Evolutionary conservation across 2,888 invertebrate genomes (phyloP).

Genomic region (Onthophagus sagittarius): DNA sequence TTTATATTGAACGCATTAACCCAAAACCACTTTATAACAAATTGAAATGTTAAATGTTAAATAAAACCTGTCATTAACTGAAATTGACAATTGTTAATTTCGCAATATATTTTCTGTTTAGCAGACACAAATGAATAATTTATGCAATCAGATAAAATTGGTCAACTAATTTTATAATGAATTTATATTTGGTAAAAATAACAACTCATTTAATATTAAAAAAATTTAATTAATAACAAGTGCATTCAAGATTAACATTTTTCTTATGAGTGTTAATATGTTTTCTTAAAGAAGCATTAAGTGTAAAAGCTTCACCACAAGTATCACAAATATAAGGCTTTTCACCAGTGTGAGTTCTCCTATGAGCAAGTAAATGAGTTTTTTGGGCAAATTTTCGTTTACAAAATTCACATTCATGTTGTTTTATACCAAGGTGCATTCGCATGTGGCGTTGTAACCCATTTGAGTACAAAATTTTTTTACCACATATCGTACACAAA

Average conservation of each 20-base stretch:
- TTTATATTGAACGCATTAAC: too few relatives aligned
- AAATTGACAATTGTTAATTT: too few relatives aligned
- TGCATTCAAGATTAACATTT: not conserved
- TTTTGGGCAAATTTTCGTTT: constrained; percentile 45
- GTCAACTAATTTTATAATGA: not conserved
- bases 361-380: constrained; percentile 50
- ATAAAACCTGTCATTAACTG: too few relatives aligned
- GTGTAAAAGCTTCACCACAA: constrained; percentile 46
- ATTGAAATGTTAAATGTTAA: too few relatives aligned
- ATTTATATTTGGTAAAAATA: not conserved
- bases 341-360: constrained; percentile 51
- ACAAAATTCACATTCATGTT: constrained; percentile 45
- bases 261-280: constrained; percentile 32
- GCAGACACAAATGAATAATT: not conserved
- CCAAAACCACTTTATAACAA: too few relatives aligned
- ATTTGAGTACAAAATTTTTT: constrained; percentile 42
- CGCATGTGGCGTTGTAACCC: constrained; percentile 44
- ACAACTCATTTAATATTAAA: not conserved
- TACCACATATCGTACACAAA: constrained; percentile 43
- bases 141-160: not conserved
- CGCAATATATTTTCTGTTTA: too few relatives aligned
- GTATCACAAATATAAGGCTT: constrained; percentile 52
- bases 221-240: not conserved
- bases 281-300: constrained; percentile 39
- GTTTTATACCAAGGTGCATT: constrained; percentile 43